Evolutionary conservation across 2,888 invertebrate genomes (phyloP).

Genomic region (Drosophila buzzatii): DNA sequence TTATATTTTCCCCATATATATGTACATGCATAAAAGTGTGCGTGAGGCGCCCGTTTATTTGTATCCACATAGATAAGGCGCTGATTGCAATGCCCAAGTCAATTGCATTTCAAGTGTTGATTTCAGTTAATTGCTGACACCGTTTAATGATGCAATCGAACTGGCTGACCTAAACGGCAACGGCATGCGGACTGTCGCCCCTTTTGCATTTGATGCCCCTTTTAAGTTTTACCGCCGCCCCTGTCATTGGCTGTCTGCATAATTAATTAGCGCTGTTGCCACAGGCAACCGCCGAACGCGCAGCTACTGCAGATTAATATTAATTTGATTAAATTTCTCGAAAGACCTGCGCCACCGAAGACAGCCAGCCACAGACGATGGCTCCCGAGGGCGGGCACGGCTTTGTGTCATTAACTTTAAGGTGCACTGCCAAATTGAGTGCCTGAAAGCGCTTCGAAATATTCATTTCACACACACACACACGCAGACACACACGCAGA

Average conservation of each 20-base stretch:
- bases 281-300: constrained; percentile 16
- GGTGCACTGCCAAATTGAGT: constrained; percentile 57
- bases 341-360: background rate
- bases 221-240: constrained; percentile 16
- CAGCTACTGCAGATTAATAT: constrained; percentile 51
- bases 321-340: constrained; percentile 52
- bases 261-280: constrained; percentile 60
- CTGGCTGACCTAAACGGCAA: constrained; percentile 27
- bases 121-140: constrained; percentile 71
- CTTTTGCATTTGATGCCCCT: background rate
- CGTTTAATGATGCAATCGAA: constrained; percentile 53
- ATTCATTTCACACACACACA: constrained; percentile 29
- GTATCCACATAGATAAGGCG: background rate
- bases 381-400: constrained; percentile 28
- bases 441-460: constrained; percentile 39
- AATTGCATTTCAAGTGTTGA: constrained; percentile 66
- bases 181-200: constrained; percentile 1
- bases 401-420: constrained; percentile 72
- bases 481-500: constrained; percentile 3
- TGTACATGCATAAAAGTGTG: no score
- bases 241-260: constrained; percentile 42
- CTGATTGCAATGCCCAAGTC: constrained; percentile 42
- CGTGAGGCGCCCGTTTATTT: background rate
- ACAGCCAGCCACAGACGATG: constrained; percentile 13
- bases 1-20: background rate